A percentile compares a stretch with the other conserved stretches of the same genome.
Conservation (phyloP, 2,113 vertebrate species). For the Thryonomys swinderianus region DNA sequence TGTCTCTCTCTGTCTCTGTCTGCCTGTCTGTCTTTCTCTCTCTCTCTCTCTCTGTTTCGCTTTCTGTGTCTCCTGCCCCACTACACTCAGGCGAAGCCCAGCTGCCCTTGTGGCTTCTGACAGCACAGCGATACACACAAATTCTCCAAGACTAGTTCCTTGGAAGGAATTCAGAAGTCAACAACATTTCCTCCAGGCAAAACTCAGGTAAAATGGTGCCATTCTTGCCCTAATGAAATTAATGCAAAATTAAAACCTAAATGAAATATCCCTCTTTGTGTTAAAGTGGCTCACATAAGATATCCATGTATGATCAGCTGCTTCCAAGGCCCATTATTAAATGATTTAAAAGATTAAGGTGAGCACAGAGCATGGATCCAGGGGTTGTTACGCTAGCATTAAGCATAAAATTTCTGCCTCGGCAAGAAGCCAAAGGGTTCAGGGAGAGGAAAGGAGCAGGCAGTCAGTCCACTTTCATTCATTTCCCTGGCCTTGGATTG, state of each 20-base stretch:
- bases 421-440: not conserved
- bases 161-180: not conserved
- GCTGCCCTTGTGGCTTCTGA: not conserved
- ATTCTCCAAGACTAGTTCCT: not conserved
- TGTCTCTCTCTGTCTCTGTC: too few species aligned
- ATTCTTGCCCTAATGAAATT: slow-evolving; percentile 53
- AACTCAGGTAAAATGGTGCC: slow-evolving; percentile 22
- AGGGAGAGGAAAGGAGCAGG: not conserved
- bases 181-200: not conserved
- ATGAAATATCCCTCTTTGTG: slow-evolving; percentile 51
- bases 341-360: slow-evolving; percentile 50
- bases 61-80: not conserved
- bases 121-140: not conserved
- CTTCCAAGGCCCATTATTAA: slow-evolving; percentile 5
- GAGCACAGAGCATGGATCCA: not conserved
- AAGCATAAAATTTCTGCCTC: not conserved
- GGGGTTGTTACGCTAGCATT: not conserved
- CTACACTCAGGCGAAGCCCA: not conserved
- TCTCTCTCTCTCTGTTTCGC: too few species aligned
- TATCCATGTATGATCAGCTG: not conserved
- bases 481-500: not conserved
- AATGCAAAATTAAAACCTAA: slow-evolving; percentile 58
- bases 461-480: rapidly evolving
- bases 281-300: not conserved
- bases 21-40: too few species aligned